Base-by-base conservation (phyloP, 92 coral and sea anemone species). In the Hydrozoanthus gracilis region DNA sequence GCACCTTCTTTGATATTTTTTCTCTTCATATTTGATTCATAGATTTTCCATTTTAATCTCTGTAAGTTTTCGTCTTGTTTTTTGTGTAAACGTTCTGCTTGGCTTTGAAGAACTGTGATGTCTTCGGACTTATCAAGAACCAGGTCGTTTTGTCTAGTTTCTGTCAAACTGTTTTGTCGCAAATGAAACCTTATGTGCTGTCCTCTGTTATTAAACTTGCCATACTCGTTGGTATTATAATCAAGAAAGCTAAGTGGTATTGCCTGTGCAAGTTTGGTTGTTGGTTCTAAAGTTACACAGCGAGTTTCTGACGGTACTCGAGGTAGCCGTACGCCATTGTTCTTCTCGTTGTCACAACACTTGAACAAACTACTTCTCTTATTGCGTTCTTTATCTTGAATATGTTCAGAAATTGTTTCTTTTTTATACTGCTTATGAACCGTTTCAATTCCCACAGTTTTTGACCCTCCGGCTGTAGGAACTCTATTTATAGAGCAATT, bases 21-120 rank as follows among this genome's bases (percentile, higher is more conserved):
- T 85, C 77, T 71, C 68, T 56, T 82, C 6, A 61, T 47, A 82
- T 90, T 90, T 0, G n/a, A 52, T 45, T 86, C 84, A 44, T 80
- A 87, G 55, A 82, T 87, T 67, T 90, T 71, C 54, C 60, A 58
- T 77, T 90, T 90, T 44, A 90, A 58, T 62, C 79, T 86, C 14
- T 90, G 79, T 15, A 90, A 80, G 48, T 86, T 70, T 68, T 86
- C 73, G 8, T 70, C 62, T 67, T 76, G 89, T 44, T 87, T 88
- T 65, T 49, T 80, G 13, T 65, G 60, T 16, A 18, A 80, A 11
- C 61, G 69, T 12, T 8, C 14, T 0, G 75, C 50, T 14, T 80
- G n/a, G 44, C 12, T 64, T 12, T 70, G 73, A 60, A 80, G 75
- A 48, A 80, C 54, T 65, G 85, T 64, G 4, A 65, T 65, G 51